Percentiles rank a stretch among this genome's conserved stretches.
phyloP scores from a whole-genome alignment of 1,140 invertebrate genomes.

The Teleogryllus occipitalis region DNA sequence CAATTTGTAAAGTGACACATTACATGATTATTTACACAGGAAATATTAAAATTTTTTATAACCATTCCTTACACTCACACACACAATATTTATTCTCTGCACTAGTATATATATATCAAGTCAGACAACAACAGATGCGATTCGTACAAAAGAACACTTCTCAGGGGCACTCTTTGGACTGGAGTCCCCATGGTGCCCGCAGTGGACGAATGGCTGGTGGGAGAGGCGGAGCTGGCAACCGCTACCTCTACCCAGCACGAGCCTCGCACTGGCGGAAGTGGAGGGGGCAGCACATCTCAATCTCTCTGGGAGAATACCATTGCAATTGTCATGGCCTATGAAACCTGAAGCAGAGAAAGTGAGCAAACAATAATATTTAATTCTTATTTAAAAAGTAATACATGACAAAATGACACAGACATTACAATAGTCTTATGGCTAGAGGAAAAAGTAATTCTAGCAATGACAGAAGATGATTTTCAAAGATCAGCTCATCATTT shows the following conservation, averaged over 20 bases:
- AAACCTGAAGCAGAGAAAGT: constrained; percentile 42
- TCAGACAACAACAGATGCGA: constrained; percentile 19
- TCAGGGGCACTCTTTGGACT: constrained; percentile 11
- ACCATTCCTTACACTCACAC: constrained; percentile 14
- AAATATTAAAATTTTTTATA: constrained; percentile 19
- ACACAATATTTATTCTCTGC: constrained; percentile 18
- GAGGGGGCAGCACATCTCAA: neutral
- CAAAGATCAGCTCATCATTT: too few species aligned
- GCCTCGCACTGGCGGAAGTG: neutral
- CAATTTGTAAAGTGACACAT: constrained; percentile 1
- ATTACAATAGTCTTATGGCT: too few species aligned
- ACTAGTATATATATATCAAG: constrained; percentile 13
- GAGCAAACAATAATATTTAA: too few species aligned
- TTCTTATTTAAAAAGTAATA: too few species aligned
- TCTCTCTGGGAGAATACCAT: constrained; percentile 35
- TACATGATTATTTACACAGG: constrained; percentile 20
- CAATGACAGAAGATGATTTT: too few species aligned
- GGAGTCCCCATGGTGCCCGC: neutral
- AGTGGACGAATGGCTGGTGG: constrained; percentile 5
- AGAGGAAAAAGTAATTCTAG: too few species aligned
- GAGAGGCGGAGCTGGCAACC: neutral
- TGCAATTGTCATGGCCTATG: constrained; percentile 70
- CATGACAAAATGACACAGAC: too few species aligned
- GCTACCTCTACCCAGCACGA: neutral
- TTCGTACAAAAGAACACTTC: constrained; percentile 15